Base-by-base conservation (phyloP, 2,797 vertebrate species). In the Rhinophrynus dorsalis region DNA sequence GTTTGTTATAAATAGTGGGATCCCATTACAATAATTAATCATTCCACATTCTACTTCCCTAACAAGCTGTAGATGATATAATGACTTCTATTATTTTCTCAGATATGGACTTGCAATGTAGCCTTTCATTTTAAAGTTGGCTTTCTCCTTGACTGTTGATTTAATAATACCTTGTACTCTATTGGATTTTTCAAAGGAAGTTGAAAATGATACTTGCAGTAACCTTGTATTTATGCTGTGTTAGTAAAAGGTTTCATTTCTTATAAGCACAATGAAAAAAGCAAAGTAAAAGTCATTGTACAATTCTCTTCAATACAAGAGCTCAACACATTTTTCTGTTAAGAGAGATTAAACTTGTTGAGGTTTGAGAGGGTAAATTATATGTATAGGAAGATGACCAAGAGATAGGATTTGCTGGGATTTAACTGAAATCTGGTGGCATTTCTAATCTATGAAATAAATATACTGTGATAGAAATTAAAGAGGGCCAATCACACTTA, bases 121-220 rank as follows among this genome's bases (percentile, higher is more conserved):
- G 20, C 21, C n/a, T 64, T 33, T 62, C n/a, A 15, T 61, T 61
- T 47, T 42, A 26, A 50, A 23, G 17, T 9, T 30, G 27, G 23
- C 18, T 55, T 55, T 44, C 37, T 23, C 59, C 42, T 48, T 48
- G 59, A 13, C 20, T 48, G 18, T 66, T 42, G 62, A 66, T 50
- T 66, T 66, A 55, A 54, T 66, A 40, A 66, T 66, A 44, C 62
- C 35, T 54, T 66, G 17, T 62, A 45, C 30, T 48, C 26, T 48
- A 66, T 54, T 44, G 50, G 18, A 50, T 54, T 54, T 45, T 55
- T 52, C 24, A 29, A 12, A 66, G 37, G 24, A n/a, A 18, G 20
- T 20, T 67, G 51, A 32, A 67, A 67, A 42, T 67, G 52, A 47
- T 67, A 67, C 51, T 67, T 56, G 29, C 29, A 33, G 20, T 67